phyloP scores from a whole-genome alignment of 2,113 vertebrate species.

The Rhinogobius similis region DNA sequence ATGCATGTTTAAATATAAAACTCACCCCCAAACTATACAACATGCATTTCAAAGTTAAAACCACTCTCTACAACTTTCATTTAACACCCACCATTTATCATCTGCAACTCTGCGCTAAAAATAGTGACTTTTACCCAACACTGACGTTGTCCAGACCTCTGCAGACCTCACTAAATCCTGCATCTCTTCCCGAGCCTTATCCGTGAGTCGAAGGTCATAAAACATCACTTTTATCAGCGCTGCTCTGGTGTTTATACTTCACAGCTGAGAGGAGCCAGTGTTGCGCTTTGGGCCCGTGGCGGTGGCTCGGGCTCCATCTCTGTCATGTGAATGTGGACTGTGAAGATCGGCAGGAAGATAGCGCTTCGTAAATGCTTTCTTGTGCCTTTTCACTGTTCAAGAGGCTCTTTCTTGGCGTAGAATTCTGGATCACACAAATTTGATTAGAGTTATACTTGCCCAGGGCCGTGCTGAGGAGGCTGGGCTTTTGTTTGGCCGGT shows the following conservation, averaged over 20 bases:
- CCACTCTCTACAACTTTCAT: not conserved
- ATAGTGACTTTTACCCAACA: conserved; percentile 22
- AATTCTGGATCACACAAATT: conserved; percentile 73
- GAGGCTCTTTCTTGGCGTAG: conserved; percentile 53
- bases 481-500: conserved; percentile 49
- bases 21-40: too few species aligned
- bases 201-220: conserved; percentile 40
- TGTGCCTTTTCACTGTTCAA: conserved; percentile 55
- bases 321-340: conserved; percentile 66
- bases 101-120: not conserved
- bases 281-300: conserved; percentile 49
- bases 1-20: too few species aligned
- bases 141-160: conserved; percentile 22
- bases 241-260: conserved; percentile 43
- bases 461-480: conserved; percentile 56
- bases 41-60: too few species aligned
- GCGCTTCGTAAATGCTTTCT: conserved; percentile 57
- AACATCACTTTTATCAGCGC: conserved; percentile 38
- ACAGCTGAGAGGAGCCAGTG: conserved; percentile 47
- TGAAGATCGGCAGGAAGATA: conserved; percentile 45
- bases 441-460: conserved; percentile 70
- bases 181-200: conserved; percentile 23
- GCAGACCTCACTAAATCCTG: conserved; percentile 24
- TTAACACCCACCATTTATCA: not conserved
- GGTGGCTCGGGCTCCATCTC: conserved; percentile 39